Conservation (phyloP, 2,797 vertebrate species). For the Merluccius polli region DNA sequence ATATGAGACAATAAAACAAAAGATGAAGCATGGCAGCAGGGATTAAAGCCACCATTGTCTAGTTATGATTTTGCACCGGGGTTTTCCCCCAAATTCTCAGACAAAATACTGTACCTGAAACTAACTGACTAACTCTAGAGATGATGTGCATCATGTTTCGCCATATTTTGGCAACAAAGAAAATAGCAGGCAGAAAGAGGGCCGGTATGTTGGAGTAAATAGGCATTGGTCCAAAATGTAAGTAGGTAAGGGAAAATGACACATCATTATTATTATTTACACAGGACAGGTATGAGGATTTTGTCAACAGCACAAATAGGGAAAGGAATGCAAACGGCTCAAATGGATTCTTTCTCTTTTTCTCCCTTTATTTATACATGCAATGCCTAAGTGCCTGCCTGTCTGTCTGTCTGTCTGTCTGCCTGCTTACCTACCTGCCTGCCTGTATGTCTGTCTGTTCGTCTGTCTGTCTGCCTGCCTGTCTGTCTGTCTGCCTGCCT, state of each 20-base stretch:
- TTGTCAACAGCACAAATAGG: background rate
- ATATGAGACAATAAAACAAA: background rate
- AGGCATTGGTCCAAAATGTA: background rate
- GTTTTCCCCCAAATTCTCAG: slow-evolving; percentile 40
- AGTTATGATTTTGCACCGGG: slow-evolving; percentile 49
- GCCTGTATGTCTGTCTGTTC: background rate
- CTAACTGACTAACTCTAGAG: background rate
- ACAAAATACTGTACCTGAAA: background rate
- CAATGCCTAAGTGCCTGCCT: slow-evolving; percentile 10
- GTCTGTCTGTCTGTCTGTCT: slow-evolving; percentile 25
- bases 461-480: slow-evolving; percentile 5
- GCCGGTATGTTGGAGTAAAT: background rate
- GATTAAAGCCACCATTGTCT: slow-evolving; percentile 34
- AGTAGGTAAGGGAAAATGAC: background rate
- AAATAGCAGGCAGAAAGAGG: background rate
- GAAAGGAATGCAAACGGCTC: background rate
- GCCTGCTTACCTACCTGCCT: background rate
- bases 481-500: background rate
- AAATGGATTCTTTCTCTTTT: background rate
- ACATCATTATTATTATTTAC: background rate
- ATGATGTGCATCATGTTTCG: background rate
- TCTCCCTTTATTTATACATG: background rate
- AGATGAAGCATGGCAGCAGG: background rate
- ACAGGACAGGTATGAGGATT: background rate
- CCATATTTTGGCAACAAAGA: background rate